Percentiles rank a stretch among this genome's conserved stretches.
Conservation (phyloP, 1,140 invertebrate species). For the Aleiodes sp. region DNA sequence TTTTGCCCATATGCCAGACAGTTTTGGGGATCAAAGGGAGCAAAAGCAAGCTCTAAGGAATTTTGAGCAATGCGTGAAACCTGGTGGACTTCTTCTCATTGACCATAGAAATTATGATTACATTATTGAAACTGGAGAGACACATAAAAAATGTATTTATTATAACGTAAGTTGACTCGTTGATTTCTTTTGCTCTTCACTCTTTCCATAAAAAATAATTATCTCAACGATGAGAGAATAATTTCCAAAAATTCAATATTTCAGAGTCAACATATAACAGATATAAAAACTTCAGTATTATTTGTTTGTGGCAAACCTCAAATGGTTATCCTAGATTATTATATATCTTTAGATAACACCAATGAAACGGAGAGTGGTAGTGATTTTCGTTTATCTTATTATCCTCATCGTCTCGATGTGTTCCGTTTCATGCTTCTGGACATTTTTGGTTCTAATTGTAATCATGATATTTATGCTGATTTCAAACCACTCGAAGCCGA, state of each 20-base stretch:
- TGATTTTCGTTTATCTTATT: slow-evolving; percentile 86
- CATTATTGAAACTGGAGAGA: slow-evolving; percentile 77
- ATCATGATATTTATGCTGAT: slow-evolving; percentile 81
- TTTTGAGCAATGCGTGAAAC: slow-evolving; percentile 83
- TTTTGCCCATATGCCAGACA: slow-evolving; percentile 86
- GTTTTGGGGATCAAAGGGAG: slow-evolving; percentile 78
- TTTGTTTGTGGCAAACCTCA: slow-evolving; percentile 77
- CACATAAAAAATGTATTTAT: slow-evolving; percentile 84
- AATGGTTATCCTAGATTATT: slow-evolving; percentile 83
- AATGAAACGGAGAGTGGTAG: slow-evolving; percentile 61
- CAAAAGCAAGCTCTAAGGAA: slow-evolving; percentile 80
- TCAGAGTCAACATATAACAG: slow-evolving; percentile 81
- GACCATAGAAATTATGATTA: slow-evolving; percentile 90
- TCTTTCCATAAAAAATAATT: too few relatives aligned
- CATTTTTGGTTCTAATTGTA: slow-evolving; percentile 73
- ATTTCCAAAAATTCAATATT: too few relatives aligned
- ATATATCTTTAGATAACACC: slow-evolving; percentile 69
- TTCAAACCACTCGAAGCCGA: slow-evolving; percentile 77
- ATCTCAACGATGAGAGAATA: too few relatives aligned
- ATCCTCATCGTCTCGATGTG: slow-evolving; percentile 78
- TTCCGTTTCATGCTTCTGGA: slow-evolving; percentile 78
- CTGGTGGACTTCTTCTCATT: slow-evolving; percentile 84
- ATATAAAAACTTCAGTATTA: slow-evolving; percentile 84
- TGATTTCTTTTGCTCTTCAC: not conserved
- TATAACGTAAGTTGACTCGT: slow-evolving; percentile 79